Percentiles rank a stretch among this genome's conserved stretches.
Evolutionary conservation across 2,888 invertebrate species (phyloP).

Genomic region (Drosophila birchii): DNA sequence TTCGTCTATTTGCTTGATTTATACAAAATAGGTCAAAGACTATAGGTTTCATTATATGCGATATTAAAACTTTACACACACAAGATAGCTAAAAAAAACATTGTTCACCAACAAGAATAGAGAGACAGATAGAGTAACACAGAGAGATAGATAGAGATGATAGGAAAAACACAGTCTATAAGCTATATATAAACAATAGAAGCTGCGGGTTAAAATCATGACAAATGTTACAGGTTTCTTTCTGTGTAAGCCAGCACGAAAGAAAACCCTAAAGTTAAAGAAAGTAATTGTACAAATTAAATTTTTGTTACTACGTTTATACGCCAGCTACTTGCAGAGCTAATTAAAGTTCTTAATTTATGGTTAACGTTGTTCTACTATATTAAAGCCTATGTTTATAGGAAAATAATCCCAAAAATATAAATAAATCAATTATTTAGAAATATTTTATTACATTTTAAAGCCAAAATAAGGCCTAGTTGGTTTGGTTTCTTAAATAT

Average conservation of each 20-base stretch:
- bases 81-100: constrained; percentile 74
- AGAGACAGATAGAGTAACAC: constrained; percentile 33
- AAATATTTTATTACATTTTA: background rate
- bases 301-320: constrained; percentile 22
- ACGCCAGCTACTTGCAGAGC: constrained; percentile 7
- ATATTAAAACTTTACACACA: constrained; percentile 73
- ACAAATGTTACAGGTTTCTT: constrained; percentile 11
- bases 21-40: constrained; percentile 42
- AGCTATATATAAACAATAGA: constrained; percentile 69
- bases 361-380: background rate
- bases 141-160: constrained; percentile 32
- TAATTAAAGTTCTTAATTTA: background rate
- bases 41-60: constrained; percentile 44
- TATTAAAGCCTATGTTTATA: background rate
- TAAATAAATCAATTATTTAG: too few relatives aligned
- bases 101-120: constrained; percentile 46
- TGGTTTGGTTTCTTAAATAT: background rate
- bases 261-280: background rate
- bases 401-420: background rate
- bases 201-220: constrained; percentile 42
- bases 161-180: constrained; percentile 63
- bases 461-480: background rate
- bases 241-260: constrained; percentile 9
- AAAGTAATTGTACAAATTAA: constrained; percentile 5
- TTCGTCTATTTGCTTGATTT: constrained; percentile 40